A percentile compares a stretch with the other conserved stretches of the same genome.
Conservation (phyloP, 2,797 vertebrate genomes). For the Prionace glauca region DNA sequence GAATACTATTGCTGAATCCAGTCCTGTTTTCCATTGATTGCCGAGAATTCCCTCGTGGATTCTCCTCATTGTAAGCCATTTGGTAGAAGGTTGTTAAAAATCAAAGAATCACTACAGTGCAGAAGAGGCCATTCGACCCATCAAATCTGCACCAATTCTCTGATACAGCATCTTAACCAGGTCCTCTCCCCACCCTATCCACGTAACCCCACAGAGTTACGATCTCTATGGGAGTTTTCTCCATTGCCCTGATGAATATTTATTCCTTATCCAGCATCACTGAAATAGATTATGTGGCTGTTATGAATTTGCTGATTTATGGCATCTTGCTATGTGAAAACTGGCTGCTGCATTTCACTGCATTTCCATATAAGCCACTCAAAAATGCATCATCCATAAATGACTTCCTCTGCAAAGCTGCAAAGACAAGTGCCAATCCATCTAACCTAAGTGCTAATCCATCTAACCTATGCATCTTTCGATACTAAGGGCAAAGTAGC, state of each 20-base stretch:
- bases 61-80: neutral
- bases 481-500: too few species aligned
- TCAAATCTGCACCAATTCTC: too few species aligned
- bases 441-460: too few species aligned
- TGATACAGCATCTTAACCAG: too few species aligned
- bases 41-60: neutral
- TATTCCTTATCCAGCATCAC: too few species aligned
- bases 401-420: neutral
- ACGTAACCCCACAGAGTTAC: too few species aligned
- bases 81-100: neutral
- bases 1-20: neutral
- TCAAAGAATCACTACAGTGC: too few species aligned
- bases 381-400: neutral
- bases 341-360: neutral
- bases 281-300: neutral
- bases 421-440: neutral
- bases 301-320: neutral
- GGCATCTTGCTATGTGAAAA: neutral
- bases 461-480: too few species aligned
- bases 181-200: too few species aligned
- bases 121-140: too few species aligned
- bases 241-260: neutral
- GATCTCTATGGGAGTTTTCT: neutral
- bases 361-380: neutral
- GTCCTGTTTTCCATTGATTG: neutral